Conservation (phyloP, 2,113 vertebrate genomes). For the Leptobrachium leishanense region DNA sequence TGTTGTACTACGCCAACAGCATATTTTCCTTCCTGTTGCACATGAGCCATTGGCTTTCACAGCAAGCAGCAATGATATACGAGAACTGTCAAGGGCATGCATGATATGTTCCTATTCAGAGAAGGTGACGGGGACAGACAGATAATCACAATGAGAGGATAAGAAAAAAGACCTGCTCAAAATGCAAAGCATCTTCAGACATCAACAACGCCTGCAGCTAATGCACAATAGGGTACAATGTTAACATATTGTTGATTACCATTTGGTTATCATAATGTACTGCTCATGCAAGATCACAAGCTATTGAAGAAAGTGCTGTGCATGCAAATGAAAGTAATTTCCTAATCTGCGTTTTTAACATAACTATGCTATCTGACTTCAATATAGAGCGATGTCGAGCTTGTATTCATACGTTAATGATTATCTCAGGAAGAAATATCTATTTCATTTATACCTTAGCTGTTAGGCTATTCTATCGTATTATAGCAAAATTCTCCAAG, state of each 20-base stretch:
- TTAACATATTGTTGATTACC: constrained; percentile 44
- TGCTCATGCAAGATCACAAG: constrained; percentile 25
- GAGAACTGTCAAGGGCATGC: constrained; percentile 35
- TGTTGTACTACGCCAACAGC: constrained; percentile 6
- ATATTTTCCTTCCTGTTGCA: constrained; percentile 32
- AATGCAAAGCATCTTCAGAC: constrained; percentile 30
- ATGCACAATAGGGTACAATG: constrained; percentile 41
- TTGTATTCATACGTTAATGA: too few species aligned
- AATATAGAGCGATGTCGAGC: not conserved
- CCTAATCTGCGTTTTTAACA: not conserved
- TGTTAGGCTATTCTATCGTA: too few species aligned
- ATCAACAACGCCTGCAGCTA: constrained; percentile 24
- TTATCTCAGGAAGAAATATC: too few species aligned
- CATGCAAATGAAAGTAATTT: constrained; percentile 5
- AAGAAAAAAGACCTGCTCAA: constrained; percentile 33
- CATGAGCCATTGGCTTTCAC: constrained; percentile 34
- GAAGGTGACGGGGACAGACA: constrained; percentile 31
- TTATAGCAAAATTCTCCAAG: too few species aligned
- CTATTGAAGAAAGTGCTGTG: constrained; percentile 11
- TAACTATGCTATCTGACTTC: not conserved
- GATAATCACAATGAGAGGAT: constrained; percentile 30
- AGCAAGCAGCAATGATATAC: constrained; percentile 35
- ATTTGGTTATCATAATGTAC: constrained; percentile 37
- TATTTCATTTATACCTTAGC: too few species aligned
- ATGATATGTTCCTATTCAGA: constrained; percentile 34